phyloP scores from a whole-genome alignment of 2,888 invertebrate genomes.

The Aporophyla nigra region DNA sequence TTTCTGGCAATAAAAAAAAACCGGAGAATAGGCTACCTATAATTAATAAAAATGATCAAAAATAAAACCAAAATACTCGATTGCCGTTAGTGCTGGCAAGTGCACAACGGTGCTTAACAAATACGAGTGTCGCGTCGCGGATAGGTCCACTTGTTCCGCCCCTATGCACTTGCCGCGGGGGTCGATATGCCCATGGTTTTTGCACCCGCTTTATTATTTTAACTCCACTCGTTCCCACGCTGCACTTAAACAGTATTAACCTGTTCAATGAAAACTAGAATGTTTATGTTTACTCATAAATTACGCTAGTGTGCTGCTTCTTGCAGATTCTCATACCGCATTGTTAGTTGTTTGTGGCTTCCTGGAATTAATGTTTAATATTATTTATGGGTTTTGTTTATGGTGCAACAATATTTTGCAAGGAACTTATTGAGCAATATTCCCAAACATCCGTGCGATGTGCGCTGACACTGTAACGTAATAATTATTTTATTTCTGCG shows the following conservation, averaged over 20 bases:
- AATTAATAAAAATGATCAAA: not conserved
- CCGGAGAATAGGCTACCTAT: not conserved
- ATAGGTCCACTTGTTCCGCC: slow-evolving; percentile 88
- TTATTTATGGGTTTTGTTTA: slow-evolving; percentile 32
- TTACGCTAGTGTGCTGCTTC: slow-evolving; percentile 56
- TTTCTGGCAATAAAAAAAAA: not conserved
- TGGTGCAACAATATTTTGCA: slow-evolving; percentile 8
- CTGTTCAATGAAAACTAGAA: slow-evolving; percentile 76
- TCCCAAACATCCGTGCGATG: slow-evolving; percentile 3
- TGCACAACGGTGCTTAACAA: slow-evolving; percentile 45
- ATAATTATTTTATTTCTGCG: not conserved
- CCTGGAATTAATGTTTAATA: slow-evolving; percentile 51
- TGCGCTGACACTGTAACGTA: not conserved
- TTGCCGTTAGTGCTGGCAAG: slow-evolving; percentile 31
- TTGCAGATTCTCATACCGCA: slow-evolving; percentile 60
- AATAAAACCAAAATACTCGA: slow-evolving; percentile 22
- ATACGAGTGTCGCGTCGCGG: slow-evolving; percentile 60
- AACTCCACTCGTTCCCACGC: slow-evolving; percentile 85
- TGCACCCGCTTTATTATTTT: slow-evolving; percentile 84
- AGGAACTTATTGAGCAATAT: not conserved
- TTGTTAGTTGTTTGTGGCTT: slow-evolving; percentile 55
- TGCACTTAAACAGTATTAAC: slow-evolving; percentile 78
- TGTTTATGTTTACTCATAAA: slow-evolving; percentile 70
- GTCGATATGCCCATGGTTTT: slow-evolving; percentile 85
- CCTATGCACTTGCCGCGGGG: slow-evolving; percentile 88